Evolutionary conservation across 2,113 vertebrate species (phyloP).

Genomic region (Istiophorus platypterus): DNA sequence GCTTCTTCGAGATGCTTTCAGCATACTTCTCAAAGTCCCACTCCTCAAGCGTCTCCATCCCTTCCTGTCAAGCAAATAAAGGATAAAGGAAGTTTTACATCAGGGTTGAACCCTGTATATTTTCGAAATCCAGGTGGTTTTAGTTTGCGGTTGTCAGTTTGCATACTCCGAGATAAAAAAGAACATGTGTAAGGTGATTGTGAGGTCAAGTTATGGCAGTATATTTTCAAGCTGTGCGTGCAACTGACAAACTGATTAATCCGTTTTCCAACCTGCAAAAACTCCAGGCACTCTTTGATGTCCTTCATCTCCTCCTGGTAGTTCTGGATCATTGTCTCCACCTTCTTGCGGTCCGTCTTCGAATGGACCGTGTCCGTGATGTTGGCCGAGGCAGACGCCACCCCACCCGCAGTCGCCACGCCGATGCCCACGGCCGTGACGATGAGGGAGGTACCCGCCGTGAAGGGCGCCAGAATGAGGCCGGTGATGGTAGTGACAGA

Average conservation of each 20-base stretch:
- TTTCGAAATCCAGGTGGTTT: not conserved
- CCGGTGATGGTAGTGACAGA: conserved; percentile 86
- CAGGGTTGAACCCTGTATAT: too few relatives aligned
- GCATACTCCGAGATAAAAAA: too few relatives aligned
- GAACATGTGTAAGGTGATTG: too few relatives aligned
- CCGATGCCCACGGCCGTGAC: conserved; percentile 85
- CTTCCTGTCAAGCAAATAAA: conserved; percentile 67
- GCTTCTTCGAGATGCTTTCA: conserved; percentile 78
- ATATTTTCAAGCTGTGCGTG: too few relatives aligned
- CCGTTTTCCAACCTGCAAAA: conserved; percentile 77
- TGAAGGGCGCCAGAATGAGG: conserved; percentile 85
- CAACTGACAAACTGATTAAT: too few relatives aligned
- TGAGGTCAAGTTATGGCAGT: too few relatives aligned
- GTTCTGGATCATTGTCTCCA: conserved; percentile 84
- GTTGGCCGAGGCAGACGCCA: conserved; percentile 83
- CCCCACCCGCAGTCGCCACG: conserved; percentile 81
- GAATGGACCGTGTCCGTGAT: conserved; percentile 85
- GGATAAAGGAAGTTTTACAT: not conserved
- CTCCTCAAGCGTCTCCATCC: conserved; percentile 81
- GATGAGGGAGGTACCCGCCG: conserved; percentile 83
- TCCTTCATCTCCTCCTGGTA: conserved; percentile 82
- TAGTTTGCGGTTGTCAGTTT: too few relatives aligned
- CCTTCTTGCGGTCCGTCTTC: conserved; percentile 83
- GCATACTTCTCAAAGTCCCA: conserved; percentile 83
- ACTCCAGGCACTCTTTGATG: conserved; percentile 83